Conservation (phyloP, 1,140 invertebrate genomes). For the Monomorium pharaonis region DNA sequence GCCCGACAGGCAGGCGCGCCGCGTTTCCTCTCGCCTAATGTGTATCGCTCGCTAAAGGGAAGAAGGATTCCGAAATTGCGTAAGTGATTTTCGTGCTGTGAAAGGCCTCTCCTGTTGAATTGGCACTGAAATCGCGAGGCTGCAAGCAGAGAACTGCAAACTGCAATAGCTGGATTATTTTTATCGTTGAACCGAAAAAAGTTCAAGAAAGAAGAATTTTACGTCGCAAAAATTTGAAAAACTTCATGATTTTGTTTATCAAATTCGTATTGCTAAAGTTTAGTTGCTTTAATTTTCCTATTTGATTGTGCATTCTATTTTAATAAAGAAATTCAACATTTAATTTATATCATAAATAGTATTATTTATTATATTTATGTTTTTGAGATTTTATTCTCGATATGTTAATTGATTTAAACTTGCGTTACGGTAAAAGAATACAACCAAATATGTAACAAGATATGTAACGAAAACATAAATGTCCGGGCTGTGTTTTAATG, state of each 20-base stretch:
- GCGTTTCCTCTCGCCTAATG: constrained; percentile 1
- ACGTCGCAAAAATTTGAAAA: not conserved
- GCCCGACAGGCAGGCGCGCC: constrained; percentile 12
- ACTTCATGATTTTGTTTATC: not conserved
- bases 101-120: not conserved
- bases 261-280: not conserved
- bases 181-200: not conserved
- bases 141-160: not conserved
- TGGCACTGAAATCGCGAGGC: not conserved
- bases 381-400: not conserved
- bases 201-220: not conserved
- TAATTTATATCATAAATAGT: not conserved
- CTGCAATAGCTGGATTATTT: not conserved
- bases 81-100: constrained; percentile 15
- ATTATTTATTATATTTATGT: not conserved
- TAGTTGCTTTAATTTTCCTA: not conserved
- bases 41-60: not conserved
- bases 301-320: not conserved
- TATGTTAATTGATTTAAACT: not conserved
- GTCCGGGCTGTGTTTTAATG: not conserved
- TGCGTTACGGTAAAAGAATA: not conserved
- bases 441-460: not conserved
- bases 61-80: not conserved
- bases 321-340: not conserved
- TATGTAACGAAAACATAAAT: not conserved